Conservation (phyloP, 2,113 vertebrate genomes). For the Etheostoma spectabile region DNA sequence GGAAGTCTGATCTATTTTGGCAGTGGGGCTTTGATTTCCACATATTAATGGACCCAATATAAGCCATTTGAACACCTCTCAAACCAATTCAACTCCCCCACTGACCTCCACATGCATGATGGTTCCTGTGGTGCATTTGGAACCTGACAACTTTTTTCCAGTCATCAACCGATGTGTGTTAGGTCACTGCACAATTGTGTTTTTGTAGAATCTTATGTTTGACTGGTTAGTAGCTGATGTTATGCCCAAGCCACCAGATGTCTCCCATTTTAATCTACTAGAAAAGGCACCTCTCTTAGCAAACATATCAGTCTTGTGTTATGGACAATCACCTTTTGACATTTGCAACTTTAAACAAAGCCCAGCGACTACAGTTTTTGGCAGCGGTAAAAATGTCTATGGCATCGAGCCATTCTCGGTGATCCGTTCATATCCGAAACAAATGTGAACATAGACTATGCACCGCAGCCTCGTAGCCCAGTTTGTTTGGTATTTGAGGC, state of each 20-base stretch:
- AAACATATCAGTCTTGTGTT: background rate
- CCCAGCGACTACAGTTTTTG: background rate
- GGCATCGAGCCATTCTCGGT: background rate
- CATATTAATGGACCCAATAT: conserved; percentile 6
- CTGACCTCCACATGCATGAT: conserved; percentile 2
- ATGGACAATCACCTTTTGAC: conserved; percentile 34
- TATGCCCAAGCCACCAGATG: conserved; percentile 5
- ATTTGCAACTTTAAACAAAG: conserved; percentile 11
- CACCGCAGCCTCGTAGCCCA: conserved; percentile 12
- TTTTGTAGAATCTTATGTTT: background rate
- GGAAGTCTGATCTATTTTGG: background rate
- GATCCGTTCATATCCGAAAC: conserved; percentile 7
- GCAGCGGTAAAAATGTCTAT: background rate
- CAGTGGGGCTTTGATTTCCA: background rate
- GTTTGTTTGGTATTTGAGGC: conserved; percentile 22
- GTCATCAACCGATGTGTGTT: background rate
- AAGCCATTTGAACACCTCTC: background rate
- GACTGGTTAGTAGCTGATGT: background rate
- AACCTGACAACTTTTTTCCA: background rate
- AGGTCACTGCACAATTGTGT: conserved; percentile 3
- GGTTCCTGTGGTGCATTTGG: background rate
- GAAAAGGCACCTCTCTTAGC: background rate
- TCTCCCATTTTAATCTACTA: background rate
- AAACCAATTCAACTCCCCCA: conserved; percentile 9
- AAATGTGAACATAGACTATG: background rate